phyloP scores from a whole-genome alignment of 2,888 invertebrate species.

The Pardosa pseudoannulata region DNA sequence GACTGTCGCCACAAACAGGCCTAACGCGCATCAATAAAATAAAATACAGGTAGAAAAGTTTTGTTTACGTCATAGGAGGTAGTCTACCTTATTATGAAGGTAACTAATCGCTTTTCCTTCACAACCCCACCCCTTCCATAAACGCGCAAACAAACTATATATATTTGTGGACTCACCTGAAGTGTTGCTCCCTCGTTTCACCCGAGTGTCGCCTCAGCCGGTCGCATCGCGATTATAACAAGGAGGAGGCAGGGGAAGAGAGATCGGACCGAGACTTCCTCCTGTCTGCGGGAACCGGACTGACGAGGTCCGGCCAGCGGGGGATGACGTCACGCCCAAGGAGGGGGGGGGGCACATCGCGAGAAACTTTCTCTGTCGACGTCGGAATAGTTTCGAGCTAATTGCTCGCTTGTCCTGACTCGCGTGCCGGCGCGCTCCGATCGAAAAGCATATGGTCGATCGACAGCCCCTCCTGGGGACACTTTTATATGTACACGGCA shows the following conservation, averaged over 20 bases:
- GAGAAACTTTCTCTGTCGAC: not conserved
- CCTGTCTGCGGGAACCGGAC: constrained; percentile 32
- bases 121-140: no score
- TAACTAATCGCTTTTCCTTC: no score
- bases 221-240: constrained; percentile 5
- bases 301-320: constrained; percentile 43
- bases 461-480: no score
- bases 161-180: not conserved
- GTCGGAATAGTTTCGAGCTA: constrained; percentile 1
- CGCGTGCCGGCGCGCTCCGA: not conserved
- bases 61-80: no score
- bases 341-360: not conserved
- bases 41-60: no score
- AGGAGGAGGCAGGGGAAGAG: not conserved
- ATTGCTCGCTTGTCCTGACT: not conserved
- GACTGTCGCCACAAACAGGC: no score
- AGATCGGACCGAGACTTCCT: not conserved
- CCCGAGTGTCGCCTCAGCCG: not conserved
- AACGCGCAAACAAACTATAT: no score
- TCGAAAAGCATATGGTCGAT: not conserved
- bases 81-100: no score
- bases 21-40: no score
- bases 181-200: not conserved
- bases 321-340: not conserved
- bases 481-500: no score